Base-by-base conservation (phyloP, 2,888 invertebrate genomes). In the Drosophila neonasuta region DNA sequence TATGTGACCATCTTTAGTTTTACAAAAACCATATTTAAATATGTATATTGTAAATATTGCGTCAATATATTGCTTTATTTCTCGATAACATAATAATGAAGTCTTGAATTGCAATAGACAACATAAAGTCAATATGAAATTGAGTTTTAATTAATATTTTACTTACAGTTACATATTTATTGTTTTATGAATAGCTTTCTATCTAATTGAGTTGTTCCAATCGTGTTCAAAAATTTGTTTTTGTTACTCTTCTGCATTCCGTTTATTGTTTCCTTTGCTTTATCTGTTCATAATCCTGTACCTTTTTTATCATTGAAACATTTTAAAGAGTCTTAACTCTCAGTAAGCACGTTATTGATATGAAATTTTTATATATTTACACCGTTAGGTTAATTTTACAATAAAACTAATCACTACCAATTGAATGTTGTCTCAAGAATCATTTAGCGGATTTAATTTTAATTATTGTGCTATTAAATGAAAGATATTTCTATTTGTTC, bases 1-100 rank as follows among this genome's bases (percentile, higher is more conserved):
- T 54, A 54, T 44, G 42, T 34, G 44, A 48, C 39, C 15, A 48
- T 39, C 32, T 15, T 57, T 24, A 32, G 29, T 60, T 51, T 13
- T 44, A 50, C 30, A 13, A 30, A 15, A 41, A 36, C 11, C 10
- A 48, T 49, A 30, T 45, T 32, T 10, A 5, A 32, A 36, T 55
- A 44, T 10, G 1, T 17, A 17, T 20, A 13, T 55, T 41, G 39
- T 49, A 15, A 42, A n/a, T 30, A 36, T 42, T 49, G 44, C 11
- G 24, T 44, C 34, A 8, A 52, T 6, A 24, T 24, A 24, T 29
- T 52, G 52, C 20, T 41, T 30, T 41, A 29, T 41, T 41, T 29
- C 9, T 51, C 13, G 13, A 29, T 41, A 52, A 11, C 29, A 52
- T 8, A 39, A 20, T 20, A 39, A 11, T 41, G 20, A 8, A 15